Conservation (phyloP, 2,888 invertebrate genomes). For the Allygus modestus region DNA sequence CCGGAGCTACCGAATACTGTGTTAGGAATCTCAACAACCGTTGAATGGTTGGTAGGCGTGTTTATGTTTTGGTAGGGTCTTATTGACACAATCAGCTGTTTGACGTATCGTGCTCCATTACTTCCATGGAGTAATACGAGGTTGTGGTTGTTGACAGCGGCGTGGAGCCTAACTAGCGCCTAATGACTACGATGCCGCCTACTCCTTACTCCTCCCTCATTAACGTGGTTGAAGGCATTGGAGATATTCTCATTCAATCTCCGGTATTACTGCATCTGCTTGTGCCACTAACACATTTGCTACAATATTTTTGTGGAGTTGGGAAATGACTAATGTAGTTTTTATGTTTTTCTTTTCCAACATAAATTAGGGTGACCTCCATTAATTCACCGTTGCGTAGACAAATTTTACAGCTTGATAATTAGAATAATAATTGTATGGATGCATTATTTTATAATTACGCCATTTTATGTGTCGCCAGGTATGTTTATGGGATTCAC, state of each 20-base stretch:
- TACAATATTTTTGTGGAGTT: no score
- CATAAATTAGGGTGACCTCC: no score
- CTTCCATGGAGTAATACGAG: background rate
- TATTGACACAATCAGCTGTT: slow-evolving; percentile 20
- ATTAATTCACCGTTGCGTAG: no score
- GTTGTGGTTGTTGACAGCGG: background rate
- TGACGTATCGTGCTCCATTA: background rate
- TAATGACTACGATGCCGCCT: slow-evolving; percentile 4
- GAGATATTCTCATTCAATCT: background rate
- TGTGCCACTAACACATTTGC: no score
- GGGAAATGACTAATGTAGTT: no score
- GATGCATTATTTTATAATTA: no score
- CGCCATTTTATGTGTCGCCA: no score
- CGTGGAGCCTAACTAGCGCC: background rate
- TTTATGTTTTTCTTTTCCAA: no score
- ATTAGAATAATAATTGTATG: no score
- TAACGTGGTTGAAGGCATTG: background rate
- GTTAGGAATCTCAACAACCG: background rate
- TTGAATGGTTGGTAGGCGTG: background rate
- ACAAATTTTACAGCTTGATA: no score
- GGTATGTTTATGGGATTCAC: no score
- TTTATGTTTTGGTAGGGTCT: background rate
- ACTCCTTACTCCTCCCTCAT: background rate
- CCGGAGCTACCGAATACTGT: no score
- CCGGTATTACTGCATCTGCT: background rate